Base-by-base conservation (phyloP, 2,888 invertebrate species). In the Phragmatobia fuliginosa region DNA sequence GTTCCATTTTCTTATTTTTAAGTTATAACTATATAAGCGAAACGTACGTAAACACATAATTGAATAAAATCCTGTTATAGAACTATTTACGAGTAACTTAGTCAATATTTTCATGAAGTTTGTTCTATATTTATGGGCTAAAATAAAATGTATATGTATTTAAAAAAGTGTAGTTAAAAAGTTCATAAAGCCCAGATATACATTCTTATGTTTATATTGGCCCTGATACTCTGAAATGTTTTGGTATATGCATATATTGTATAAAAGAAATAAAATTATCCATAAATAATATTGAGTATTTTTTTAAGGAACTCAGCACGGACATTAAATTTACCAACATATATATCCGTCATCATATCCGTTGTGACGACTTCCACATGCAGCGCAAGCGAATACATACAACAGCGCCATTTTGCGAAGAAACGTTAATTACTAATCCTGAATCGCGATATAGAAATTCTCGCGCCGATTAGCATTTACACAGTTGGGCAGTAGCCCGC, bases 221-320 rank as follows among this genome's bases (percentile, higher is more conserved):
- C 60, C 36, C 7, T 7, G 72, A n/a, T 75, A 79, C 70, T 79
- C 70, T 71, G 75, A 69, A 70, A 65, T 28, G 59, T 62, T 68
- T 72, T 56, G 61, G 62, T 70, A 61, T 66, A 62, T 64, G 64
- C 68, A 31, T 75, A 77, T 71, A 75, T 75, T 82, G 68, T 78
- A 78, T 76, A 80, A 66, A 78, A 75, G 62, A 76, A 77, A 81
- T 81, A 75, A 80, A 56, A 74, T 77, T 74, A 80, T 81, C 74
- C 78, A 76, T 81, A 77, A 81, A 81, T 79, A 81, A 75, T 81
- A 78, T 81, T 75, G 70, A 77, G 73, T 75, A 78, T 67, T 65
- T 41, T n/a, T n/a, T n/a, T n/a, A n/a, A n/a, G n/a, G n/a, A n/a
- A n/a, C n/a, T n/a, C n/a, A n/a, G n/a, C n/a, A n/a, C n/a, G n/a